Percentiles rank a stretch among this genome's conserved stretches.
Evolutionary conservation across 2,113 vertebrate genomes (phyloP).

Genomic region (Scomber scombrus): DNA sequence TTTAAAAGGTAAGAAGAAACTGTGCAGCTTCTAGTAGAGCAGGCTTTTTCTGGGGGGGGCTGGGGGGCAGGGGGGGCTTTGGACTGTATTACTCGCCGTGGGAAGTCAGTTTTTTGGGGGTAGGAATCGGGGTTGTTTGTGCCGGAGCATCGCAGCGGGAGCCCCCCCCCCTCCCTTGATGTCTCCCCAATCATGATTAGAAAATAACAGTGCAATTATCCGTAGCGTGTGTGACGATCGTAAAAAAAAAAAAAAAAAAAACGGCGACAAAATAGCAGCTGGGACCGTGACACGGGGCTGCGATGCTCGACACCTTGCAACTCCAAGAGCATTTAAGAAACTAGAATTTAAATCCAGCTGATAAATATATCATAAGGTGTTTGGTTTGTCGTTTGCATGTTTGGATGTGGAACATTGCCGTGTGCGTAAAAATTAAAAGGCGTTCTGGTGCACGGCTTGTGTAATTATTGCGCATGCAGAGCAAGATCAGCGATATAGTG

Average conservation of each 20-base stretch:
- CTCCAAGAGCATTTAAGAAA: slow-evolving; percentile 1
- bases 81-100: slow-evolving; percentile 48
- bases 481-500: slow-evolving; percentile 17
- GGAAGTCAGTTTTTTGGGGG: slow-evolving; percentile 88
- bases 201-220: slow-evolving; percentile 93
- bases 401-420: background rate
- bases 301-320: slow-evolving; percentile 42
- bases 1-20: slow-evolving; percentile 92
- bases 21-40: slow-evolving; percentile 79
- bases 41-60: slow-evolving; percentile 42
- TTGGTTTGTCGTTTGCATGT: slow-evolving; percentile 11
- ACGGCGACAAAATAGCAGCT: slow-evolving; percentile 81
- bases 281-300: slow-evolving; percentile 34
- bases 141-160: slow-evolving; percentile 85
- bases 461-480: background rate
- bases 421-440: slow-evolving; percentile 49
- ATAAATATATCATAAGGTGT: background rate
- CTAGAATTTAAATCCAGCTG: background rate
- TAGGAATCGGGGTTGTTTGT: slow-evolving; percentile 77
- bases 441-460: slow-evolving; percentile 35
- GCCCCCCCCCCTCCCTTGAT: slow-evolving; percentile 74
- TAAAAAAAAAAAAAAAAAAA: slow-evolving; percentile 83
- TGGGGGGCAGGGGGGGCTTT: slow-evolving; percentile 30
- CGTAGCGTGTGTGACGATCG: slow-evolving; percentile 90
- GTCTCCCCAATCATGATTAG: slow-evolving; percentile 89